Evolutionary conservation across 2,113 vertebrate genomes (phyloP), one percentile per base, ranked within the genome.

Genomic region (Haemorhous mexicanus): DNA sequence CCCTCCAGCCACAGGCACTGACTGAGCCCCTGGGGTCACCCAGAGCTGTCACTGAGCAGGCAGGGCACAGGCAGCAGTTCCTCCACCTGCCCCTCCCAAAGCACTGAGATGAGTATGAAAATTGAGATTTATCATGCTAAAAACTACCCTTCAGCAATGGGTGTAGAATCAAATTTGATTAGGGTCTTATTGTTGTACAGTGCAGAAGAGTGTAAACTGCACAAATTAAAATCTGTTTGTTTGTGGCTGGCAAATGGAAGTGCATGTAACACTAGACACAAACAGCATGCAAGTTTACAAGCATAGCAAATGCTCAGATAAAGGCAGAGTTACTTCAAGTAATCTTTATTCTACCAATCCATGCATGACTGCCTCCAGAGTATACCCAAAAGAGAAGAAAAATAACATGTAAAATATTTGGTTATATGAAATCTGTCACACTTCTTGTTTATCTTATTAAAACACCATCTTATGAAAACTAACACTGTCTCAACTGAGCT

Each of bases 171-270:
- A 69, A 66, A 87, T 87, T 61, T 91, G 58, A 94, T 87, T 84
- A 86, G 76, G 68, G 53, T 61, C 76, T 63, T 78, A 63, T 2
- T 75, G 50, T 62, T 1, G 4, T 39, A 88, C 74, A 94, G 53
- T 35, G 72, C 43, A 69, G 26, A 89, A 88, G 61, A 53, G 81
- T 55, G 66, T 21, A 90, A 91, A 90, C 39, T 44, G 52, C 56
- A 83, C 58, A 91, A 91, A 95, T 84, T 58, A 79, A 94, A 88
- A 90, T 41, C 68, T n/a, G 4, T 70, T 93, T 93, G 28, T 81
- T 86, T 87, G 47, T 3, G 0, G 35, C 28, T 86, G 50, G 61
- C 73, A 94, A 94, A 91, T 12, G 63, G 47, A 66, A 86, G 59
- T 15, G 19, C 35, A 3, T 41, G 39, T 39, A 93, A 88, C n/a